Evolutionary conservation across 1,140 invertebrate species (phyloP).

Genomic region (Copidosoma floridanum): DNA sequence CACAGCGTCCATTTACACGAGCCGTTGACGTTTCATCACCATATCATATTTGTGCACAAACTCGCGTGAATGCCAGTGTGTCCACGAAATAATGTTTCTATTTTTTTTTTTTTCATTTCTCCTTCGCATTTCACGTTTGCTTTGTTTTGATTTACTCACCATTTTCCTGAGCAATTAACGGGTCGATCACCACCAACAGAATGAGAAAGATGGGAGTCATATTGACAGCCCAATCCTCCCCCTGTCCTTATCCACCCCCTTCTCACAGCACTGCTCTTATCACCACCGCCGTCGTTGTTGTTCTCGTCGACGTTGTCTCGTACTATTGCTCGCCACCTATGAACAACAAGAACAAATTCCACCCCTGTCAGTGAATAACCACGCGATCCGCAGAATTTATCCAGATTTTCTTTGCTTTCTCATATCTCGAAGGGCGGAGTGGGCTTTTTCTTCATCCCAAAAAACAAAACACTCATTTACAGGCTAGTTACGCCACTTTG

Average conservation of each 20-base stretch:
- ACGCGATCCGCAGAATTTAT: no score
- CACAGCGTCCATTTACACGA: not conserved
- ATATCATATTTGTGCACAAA: conserved; percentile 6
- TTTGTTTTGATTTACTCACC: conserved; percentile 55
- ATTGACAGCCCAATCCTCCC: conserved; percentile 56
- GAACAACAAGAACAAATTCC: conserved; percentile 44
- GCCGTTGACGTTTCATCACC: conserved; percentile 7
- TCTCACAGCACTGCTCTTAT: conserved; percentile 46
- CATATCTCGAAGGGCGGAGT: no score
- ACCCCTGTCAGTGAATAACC: conserved; percentile 50
- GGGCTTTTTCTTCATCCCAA: no score
- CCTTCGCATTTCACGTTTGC: no score
- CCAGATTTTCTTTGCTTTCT: no score
- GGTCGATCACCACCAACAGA: conserved; percentile 57
- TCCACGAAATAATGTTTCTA: no score
- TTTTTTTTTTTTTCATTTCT: no score
- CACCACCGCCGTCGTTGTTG: no score
- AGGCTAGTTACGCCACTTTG: no score
- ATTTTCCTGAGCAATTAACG: conserved; percentile 53
- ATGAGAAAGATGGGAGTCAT: conserved; percentile 58
- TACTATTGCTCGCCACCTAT: conserved; percentile 43
- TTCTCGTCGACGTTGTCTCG: conserved; percentile 16
- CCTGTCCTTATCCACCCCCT: conserved; percentile 47
- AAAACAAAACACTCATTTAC: no score
- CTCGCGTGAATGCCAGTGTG: not conserved